Evolutionary conservation across 2,888 invertebrate species (phyloP), one percentile per base, ranked within the genome.

Genomic region (Aphidius colemani): DNA sequence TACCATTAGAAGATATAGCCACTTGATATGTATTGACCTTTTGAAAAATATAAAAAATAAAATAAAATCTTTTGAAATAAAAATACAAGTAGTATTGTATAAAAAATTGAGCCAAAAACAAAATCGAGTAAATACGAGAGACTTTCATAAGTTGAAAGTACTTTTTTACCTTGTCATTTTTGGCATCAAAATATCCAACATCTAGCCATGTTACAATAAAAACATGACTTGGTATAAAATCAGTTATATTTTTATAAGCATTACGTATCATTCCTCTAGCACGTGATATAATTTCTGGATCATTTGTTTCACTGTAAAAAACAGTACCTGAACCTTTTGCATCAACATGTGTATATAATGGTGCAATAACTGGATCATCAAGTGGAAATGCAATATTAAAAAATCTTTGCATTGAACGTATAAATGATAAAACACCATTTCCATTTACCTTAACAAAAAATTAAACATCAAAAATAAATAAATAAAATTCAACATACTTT

Each of bases 181-280:
- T 84, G 57, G 87, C 87, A 64, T 86, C 84, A 75, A 87, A 90
- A 77, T 91, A 92, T 0, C 95, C 94, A 1, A 97, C 96, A 61
- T 90, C 90, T 45, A 90, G 84, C 98, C 98, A 98, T 0, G 97
- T 98, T 11, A 89, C 92, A 57, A 98, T 87, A 75, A 98, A 91
- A 6, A 96, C 85, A 72, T 90, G 89, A 0, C 84, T 86, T 0
- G 96, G 93, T 72, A 87, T 85, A 79, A 96, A 98, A 66, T 89
- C 86, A 3, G 83, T 82, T 53, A 89, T 89, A 39, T 89, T 88
- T 44, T 88, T 87, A 80, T 94, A 96, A 67, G 91, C 88, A 65
- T 88, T 87, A 64, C 89, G 88, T 3, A 97, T 86, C 68, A 90
- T 87, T 64, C 88, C 86, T 40, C 89, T 88, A 0, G 92, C 92